Base-by-base conservation (phyloP, 2,888 invertebrate genomes). In the Nesidiocoris tenuis region DNA sequence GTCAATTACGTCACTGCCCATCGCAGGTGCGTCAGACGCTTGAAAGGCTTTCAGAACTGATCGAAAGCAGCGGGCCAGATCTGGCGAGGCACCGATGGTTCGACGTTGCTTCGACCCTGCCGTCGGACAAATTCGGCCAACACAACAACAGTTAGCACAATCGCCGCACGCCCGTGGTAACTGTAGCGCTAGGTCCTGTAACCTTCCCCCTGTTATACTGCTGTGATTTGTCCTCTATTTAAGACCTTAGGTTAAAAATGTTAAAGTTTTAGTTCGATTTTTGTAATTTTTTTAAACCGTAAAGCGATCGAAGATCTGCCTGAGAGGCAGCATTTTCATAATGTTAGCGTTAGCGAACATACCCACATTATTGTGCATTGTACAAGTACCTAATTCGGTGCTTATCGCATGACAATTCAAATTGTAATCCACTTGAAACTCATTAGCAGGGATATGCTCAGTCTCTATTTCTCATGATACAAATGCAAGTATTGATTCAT, bases 11-110 rank as follows among this genome's bases (percentile, higher is more conserved):
- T n/a, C n/a, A n/a, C n/a, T n/a, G n/a, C n/a, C n/a, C n/a, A n/a
- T n/a, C n/a, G 1, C 84, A 93, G 93, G 92, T 93, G 77, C 88
- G 93, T 78, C 90, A 92, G 83, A 92, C 92, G 74, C 84, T 93
- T 82, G 93, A 93, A 84, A 90, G 91, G 67, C 84, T 93, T 79
- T 92, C 93, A 21, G 89, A 90, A 80, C 88, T 92, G 78, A 80
- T 82, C 67, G 81, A 83, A 82, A 76, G 65, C 24, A 76, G 77
- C 61, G 78, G 75, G 19, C 74, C 64, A 1, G 76, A 76, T 19
- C 22, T 76, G 54, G 72, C 61, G 9, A 59, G 75, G 19, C 57
- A 63, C 17, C 74, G 67, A 25, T 77, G 77, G 77, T 67, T 65
- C 61, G 72, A 63, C 21, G 3, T 63, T 67, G 19, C 24, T 9